phyloP scores from a whole-genome alignment of 1,140 invertebrate genomes.

The Zaprionus ornatus region DNA sequence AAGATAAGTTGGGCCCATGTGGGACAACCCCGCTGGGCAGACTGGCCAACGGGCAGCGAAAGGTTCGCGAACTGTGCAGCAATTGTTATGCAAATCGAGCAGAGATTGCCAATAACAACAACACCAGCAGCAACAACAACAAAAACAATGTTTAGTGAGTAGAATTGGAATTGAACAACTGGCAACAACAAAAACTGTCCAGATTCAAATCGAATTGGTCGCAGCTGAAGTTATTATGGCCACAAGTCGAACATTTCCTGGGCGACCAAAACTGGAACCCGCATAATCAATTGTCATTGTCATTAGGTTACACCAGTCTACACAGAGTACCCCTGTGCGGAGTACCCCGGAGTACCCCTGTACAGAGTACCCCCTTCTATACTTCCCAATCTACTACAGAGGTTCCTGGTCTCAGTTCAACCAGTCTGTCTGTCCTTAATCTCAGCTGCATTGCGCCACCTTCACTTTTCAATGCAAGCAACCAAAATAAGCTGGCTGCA shows the following conservation, averaged over 20 bases:
- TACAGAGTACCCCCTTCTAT: neutral
- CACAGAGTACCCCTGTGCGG: too few relatives aligned
- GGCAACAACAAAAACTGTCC: slow-evolving; percentile 17
- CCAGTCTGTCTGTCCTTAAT: slow-evolving; percentile 30
- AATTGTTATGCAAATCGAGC: slow-evolving; percentile 77
- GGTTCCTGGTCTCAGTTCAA: neutral
- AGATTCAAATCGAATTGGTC: slow-evolving; percentile 60
- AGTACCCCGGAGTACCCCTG: too few relatives aligned
- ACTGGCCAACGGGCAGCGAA: slow-evolving; percentile 55
- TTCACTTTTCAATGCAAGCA: slow-evolving; percentile 57
- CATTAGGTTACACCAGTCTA: slow-evolving; percentile 55
- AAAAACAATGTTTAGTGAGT: slow-evolving; percentile 65
- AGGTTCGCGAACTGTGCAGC: slow-evolving; percentile 46
- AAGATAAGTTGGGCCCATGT: neutral
- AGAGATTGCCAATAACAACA: slow-evolving; percentile 38
- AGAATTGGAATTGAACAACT: slow-evolving; percentile 60
- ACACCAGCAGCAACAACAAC: slow-evolving; percentile 20
- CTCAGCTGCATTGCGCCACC: slow-evolving; percentile 50
- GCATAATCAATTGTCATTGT: slow-evolving; percentile 71
- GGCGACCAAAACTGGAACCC: slow-evolving; percentile 51
- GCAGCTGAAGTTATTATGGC: slow-evolving; percentile 53
- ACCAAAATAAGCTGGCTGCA: slow-evolving; percentile 6
- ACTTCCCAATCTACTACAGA: neutral
- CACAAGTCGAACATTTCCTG: slow-evolving; percentile 66
- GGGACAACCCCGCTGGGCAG: slow-evolving; percentile 2